phyloP scores from a whole-genome alignment of 1,140 invertebrate genomes.

The Drosophila lini region DNA sequence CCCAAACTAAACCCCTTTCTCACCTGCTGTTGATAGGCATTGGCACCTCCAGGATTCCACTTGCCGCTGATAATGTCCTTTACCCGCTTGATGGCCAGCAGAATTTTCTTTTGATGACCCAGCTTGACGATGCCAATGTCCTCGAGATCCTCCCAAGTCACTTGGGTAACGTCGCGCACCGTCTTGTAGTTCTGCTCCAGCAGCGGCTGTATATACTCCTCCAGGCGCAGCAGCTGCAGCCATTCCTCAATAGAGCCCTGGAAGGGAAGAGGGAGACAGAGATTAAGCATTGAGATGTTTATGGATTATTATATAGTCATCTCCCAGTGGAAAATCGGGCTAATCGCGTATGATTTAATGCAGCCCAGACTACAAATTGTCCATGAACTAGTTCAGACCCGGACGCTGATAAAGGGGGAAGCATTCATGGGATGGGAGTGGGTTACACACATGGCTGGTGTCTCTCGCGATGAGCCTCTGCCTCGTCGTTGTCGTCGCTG shows the following conservation, averaged over 20 bases:
- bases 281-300: slow-evolving; percentile 10
- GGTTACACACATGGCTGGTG: slow-evolving; percentile 30
- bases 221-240: slow-evolving; percentile 94
- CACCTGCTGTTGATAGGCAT: slow-evolving; percentile 83
- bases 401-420: slow-evolving; percentile 16
- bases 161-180: slow-evolving; percentile 95
- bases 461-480: slow-evolving; percentile 37
- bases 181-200: slow-evolving; percentile 96
- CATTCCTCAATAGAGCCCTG: slow-evolving; percentile 96
- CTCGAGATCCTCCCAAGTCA: slow-evolving; percentile 99
- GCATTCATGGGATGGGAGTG: slow-evolving; percentile 14
- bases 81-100: slow-evolving; percentile 97
- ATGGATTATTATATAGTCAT: slow-evolving; percentile 32
- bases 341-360: slow-evolving; percentile 69
- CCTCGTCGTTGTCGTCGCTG: slow-evolving; percentile 18
- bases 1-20: not conserved
- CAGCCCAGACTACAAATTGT: slow-evolving; percentile 70
- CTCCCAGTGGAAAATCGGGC: slow-evolving; percentile 15
- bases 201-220: slow-evolving; percentile 95
- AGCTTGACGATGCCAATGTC: slow-evolving; percentile 98
- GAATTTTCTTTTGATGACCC: slow-evolving; percentile 99
- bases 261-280: slow-evolving; percentile 8
- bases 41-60: slow-evolving; percentile 85
- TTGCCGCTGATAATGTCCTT: slow-evolving; percentile 97
- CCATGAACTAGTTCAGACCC: slow-evolving; percentile 75